Evolutionary conservation across 2,888 invertebrate species (phyloP).

Genomic region (Hydraecia micacea): DNA sequence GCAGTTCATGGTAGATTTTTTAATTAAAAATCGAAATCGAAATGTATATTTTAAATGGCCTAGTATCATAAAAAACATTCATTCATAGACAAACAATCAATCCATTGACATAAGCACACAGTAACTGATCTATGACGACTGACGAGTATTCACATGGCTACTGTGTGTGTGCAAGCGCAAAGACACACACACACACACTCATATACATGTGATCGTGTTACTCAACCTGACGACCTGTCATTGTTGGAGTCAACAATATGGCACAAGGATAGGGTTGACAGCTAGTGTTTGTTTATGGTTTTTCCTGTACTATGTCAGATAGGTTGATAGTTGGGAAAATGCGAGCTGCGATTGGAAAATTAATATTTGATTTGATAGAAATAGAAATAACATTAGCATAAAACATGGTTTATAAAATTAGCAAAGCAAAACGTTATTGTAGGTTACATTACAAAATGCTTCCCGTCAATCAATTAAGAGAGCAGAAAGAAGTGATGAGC

Average conservation of each 20-base stretch:
- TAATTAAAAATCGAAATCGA: not conserved
- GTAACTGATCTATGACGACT: constrained; percentile 48
- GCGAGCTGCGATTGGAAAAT: not conserved
- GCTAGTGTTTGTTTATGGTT: constrained; percentile 17
- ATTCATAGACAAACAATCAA: constrained; percentile 19
- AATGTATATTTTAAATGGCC: not conserved
- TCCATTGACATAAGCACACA: constrained; percentile 19
- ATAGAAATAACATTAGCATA: not conserved
- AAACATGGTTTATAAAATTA: not conserved
- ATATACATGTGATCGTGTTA: constrained; percentile 62
- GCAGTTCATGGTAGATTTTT: not conserved
- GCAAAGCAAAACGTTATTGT: too few relatives aligned
- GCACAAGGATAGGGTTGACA: constrained; percentile 57
- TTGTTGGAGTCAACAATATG: constrained; percentile 70
- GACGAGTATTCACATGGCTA: constrained; percentile 34
- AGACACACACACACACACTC: constrained; percentile 21
- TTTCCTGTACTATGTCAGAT: not conserved
- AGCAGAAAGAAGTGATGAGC: too few relatives aligned
- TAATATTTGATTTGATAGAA: not conserved
- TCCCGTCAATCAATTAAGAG: not conserved
- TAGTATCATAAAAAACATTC: not conserved
- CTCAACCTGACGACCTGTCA: constrained; percentile 79
- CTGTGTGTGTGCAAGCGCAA: constrained; percentile 32
- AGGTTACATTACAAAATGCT: not conserved
- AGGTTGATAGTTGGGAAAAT: not conserved